Conservation (phyloP, 2,113 vertebrate species). For the Cinclus mexicanus region DNA sequence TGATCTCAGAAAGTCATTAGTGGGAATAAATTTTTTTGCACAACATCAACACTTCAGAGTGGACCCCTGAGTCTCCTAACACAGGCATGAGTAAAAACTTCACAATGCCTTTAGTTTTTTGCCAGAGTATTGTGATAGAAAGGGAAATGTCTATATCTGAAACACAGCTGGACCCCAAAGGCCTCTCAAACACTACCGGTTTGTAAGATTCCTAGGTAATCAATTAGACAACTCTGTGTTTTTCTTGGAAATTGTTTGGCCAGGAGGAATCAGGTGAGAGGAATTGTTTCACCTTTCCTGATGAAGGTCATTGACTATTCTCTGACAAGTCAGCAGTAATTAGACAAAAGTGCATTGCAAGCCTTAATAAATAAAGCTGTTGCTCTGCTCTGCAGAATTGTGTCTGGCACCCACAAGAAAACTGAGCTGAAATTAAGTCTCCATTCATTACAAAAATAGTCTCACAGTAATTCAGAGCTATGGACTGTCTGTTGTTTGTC, state of each 20-base stretch:
- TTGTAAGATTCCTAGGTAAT: neutral
- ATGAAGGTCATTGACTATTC: conserved; percentile 55
- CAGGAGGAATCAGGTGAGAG: conserved; percentile 37
- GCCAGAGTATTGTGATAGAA: neutral
- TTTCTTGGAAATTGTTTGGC: neutral
- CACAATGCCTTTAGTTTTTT: neutral
- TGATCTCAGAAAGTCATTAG: conserved; percentile 11
- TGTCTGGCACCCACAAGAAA: conserved; percentile 68
- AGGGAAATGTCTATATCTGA: neutral
- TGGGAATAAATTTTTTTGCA: neutral
- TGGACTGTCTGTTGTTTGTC: conserved; percentile 71
- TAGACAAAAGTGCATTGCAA: conserved; percentile 60
- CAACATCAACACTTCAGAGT: neutral
- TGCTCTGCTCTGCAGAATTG: conserved; percentile 67
- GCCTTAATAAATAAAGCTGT: conserved; percentile 68
- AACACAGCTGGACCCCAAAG: neutral
- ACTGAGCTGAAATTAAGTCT: conserved; percentile 72
- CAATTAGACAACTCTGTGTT: neutral
- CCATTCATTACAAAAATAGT: conserved; percentile 76
- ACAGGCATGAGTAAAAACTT: neutral
- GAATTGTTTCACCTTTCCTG: conserved; percentile 48
- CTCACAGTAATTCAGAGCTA: conserved; percentile 66
- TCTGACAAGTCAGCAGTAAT: conserved; percentile 71
- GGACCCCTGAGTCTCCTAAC: conserved; percentile 19
- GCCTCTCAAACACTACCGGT: neutral